Conservation (phyloP, 2,797 vertebrate genomes). For the Paratrypauchen microcephalus region DNA sequence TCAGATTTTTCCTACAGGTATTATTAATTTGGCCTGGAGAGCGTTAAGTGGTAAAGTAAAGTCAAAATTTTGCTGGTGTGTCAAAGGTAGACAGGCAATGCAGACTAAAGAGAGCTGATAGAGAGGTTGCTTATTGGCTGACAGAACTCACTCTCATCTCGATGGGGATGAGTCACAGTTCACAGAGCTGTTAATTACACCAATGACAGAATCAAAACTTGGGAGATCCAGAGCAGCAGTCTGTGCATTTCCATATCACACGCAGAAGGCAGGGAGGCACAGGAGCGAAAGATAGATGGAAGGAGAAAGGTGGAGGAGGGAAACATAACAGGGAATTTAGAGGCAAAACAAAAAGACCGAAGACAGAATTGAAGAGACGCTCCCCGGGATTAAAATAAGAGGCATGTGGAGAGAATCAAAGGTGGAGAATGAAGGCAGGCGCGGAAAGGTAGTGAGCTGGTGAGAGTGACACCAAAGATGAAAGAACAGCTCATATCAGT, state of each 20-base stretch:
- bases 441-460: constrained; percentile 12
- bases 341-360: constrained; percentile 27
- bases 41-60: constrained; percentile 22
- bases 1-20: too few relatives aligned
- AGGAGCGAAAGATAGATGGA: constrained; percentile 34
- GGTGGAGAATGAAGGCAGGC: constrained; percentile 34
- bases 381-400: constrained; percentile 44
- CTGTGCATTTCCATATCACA: constrained; percentile 78
- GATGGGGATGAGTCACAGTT: constrained; percentile 73
- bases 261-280: constrained; percentile 46
- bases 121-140: constrained; percentile 46
- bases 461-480: constrained; percentile 35
- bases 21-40: too few relatives aligned
- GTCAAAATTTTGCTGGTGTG: constrained; percentile 2
- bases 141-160: constrained; percentile 66
- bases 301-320: constrained; percentile 24
- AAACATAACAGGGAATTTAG: constrained; percentile 35
- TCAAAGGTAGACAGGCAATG: constrained; percentile 23
- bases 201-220: constrained; percentile 69
- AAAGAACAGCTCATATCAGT: constrained; percentile 24
- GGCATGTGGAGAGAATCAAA: constrained; percentile 26
- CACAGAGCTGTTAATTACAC: constrained; percentile 73
- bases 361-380: constrained; percentile 14
- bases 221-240: constrained; percentile 73
- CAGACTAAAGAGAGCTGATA: constrained; percentile 12